These are phyloP conservation scores for Casuarius casuarius DNA, from an alignment of 2,113 vertebrate genomes.

Conservation along the genomic window DNA sequence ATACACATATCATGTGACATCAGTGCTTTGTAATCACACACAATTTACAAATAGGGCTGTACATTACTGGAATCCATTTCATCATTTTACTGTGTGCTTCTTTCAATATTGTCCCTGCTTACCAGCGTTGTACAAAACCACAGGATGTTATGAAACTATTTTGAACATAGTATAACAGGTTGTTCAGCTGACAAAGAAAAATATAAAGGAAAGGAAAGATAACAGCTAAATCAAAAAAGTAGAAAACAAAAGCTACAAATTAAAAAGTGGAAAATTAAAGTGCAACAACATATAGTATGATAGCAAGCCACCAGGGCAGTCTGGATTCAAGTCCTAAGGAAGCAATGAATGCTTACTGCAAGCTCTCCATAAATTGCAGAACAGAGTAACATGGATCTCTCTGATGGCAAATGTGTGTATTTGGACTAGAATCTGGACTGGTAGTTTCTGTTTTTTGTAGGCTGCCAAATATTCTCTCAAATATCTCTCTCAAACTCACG, in stretches of 20 bases:
- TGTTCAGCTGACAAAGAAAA: background rate
- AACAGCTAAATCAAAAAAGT: background rate
- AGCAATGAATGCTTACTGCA: background rate
- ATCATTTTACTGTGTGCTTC: background rate
- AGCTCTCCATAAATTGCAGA: background rate
- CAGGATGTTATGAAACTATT: background rate
- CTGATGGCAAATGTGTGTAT: background rate
- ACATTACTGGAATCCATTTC: background rate
- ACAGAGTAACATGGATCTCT: background rate
- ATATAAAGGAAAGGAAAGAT: background rate
- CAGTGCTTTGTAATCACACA: background rate
- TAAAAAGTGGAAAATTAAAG: background rate
- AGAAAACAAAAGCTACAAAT: background rate
- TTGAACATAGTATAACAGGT: background rate
- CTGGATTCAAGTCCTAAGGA: background rate
- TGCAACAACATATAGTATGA: background rate
- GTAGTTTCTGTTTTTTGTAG: background rate
- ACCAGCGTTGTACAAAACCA: background rate
- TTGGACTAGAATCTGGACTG: background rate
- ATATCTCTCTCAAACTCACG: background rate
- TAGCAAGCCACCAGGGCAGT: background rate
- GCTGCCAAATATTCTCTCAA: background rate
- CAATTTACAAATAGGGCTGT: background rate
- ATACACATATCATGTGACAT: background rate
- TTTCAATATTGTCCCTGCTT: background rate